phyloP scores from a whole-genome alignment of 2,113 vertebrate species.

The Gallinago undulata region DNA sequence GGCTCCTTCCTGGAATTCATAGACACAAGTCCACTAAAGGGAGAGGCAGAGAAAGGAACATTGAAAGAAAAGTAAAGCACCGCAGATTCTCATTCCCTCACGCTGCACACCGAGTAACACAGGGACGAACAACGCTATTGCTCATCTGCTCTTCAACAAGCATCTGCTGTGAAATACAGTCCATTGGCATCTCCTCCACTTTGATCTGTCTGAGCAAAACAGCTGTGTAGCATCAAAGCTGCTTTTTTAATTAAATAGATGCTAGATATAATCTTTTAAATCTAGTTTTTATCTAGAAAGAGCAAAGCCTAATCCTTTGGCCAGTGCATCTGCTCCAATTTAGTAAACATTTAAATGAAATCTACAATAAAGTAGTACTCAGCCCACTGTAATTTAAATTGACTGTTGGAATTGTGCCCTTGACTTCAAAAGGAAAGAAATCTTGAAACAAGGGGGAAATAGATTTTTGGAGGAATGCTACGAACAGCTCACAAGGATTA shows the following conservation, averaged over 20 bases:
- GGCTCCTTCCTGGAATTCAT: constrained; percentile 93
- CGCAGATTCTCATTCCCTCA: neutral
- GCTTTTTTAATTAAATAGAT: neutral
- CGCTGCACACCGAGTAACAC: accelerated
- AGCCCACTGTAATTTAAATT: neutral
- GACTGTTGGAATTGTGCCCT: neutral
- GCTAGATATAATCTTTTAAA: neutral
- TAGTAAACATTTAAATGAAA: neutral
- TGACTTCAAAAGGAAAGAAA: neutral
- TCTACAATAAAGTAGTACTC: neutral
- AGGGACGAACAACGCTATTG: neutral
- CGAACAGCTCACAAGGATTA: neutral
- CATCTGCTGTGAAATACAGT: neutral
- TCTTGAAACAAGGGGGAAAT: neutral
- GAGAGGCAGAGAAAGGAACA: constrained; percentile 46
- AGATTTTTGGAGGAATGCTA: neutral
- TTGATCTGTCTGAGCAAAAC: neutral
- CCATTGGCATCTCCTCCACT: neutral
- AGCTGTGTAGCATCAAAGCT: neutral
- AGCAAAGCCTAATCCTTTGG: neutral
- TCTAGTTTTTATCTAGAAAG: neutral
- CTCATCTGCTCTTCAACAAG: neutral
- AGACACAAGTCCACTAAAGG: constrained; percentile 96
- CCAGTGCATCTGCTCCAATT: neutral
- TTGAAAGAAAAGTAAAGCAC: neutral